Evolutionary conservation across 2,888 invertebrate genomes (phyloP).

Genomic region (Conomelus anceps): DNA sequence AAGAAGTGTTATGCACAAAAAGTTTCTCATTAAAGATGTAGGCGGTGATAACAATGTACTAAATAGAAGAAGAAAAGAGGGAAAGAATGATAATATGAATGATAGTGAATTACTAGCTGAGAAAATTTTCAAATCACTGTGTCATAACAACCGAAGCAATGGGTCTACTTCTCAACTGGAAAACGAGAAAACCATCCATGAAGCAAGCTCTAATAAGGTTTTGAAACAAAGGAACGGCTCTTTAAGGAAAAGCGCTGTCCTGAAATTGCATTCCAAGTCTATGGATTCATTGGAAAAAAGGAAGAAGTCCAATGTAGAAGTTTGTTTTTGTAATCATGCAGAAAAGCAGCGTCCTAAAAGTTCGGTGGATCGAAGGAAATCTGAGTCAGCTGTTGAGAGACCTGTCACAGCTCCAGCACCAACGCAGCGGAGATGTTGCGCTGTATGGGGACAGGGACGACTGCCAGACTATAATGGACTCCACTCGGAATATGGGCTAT

Average conservation of each 20-base stretch:
- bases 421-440: slow-evolving; percentile 16
- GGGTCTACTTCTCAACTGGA: not conserved
- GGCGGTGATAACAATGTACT: not conserved
- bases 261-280: not conserved
- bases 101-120: not conserved
- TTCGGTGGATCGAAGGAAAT: slow-evolving; percentile 19
- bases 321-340: not conserved
- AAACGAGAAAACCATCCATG: not conserved
- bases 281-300: not conserved
- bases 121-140: not conserved
- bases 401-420: slow-evolving; percentile 23
- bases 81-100: not conserved
- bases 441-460: slow-evolving; percentile 19
- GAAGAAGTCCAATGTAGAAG: not conserved
- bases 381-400: slow-evolving; percentile 1
- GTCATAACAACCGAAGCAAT: not conserved
- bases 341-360: slow-evolving; percentile 24
- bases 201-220: not conserved
- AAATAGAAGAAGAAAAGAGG: not conserved
- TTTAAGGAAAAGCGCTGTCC: not conserved
- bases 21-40: not conserved
- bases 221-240: not conserved
- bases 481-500: slow-evolving; percentile 37
- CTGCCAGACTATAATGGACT: slow-evolving; percentile 36
- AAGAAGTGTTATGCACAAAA: not conserved